Evolutionary conservation across 2,888 invertebrate genomes (phyloP), one percentile per base, ranked within the genome.

Genomic region (Leptinotarsa rubiginosa): DNA sequence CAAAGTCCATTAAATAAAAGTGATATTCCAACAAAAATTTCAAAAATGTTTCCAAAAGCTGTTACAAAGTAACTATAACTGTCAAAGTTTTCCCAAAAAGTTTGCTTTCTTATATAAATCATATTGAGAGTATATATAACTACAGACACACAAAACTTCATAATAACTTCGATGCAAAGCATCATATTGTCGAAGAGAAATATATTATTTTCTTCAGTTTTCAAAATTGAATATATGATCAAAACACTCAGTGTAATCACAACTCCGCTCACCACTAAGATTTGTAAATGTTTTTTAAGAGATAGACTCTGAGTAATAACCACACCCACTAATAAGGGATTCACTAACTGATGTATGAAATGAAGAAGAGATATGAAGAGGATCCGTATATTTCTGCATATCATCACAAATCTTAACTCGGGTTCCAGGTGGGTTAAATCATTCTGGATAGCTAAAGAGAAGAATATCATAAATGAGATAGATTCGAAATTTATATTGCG

Each of bases 11-110:
- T 97, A 86, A 96, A 94, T 88, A 97, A 96, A 5, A 97, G 88
- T 83, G 97, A 94, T 78, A 97, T 96, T 2, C 97, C 97, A 85
- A 98, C 97, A 79, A 96, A 93, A 86, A 98, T 98, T 86, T 98
- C 98, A 1, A 98, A 94, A 0, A 96, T 95, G 87, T 96, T 97
- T 2, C 97, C 97, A 84, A 97, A 95, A 0, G 97, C 96, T 80
- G 96, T 92, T 72, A 97, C 96, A 87, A 97, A 96, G 88, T 97
- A 98, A 1, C 98, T 95, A 85, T 96, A 97, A 84, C 98, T 98
- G 86, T 98, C 98, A 31, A 98, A 88, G 84, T 94, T 93, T 85
- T 97, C 97, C 97, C 97, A 97, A 84, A 97, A 96, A 4, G 93
- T 93, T 81, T 94, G 94, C 20, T 96, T 90, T 80, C 94, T 93